Base-by-base conservation (phyloP, 2,888 invertebrate genomes). In the Liodrosophila aerea region DNA sequence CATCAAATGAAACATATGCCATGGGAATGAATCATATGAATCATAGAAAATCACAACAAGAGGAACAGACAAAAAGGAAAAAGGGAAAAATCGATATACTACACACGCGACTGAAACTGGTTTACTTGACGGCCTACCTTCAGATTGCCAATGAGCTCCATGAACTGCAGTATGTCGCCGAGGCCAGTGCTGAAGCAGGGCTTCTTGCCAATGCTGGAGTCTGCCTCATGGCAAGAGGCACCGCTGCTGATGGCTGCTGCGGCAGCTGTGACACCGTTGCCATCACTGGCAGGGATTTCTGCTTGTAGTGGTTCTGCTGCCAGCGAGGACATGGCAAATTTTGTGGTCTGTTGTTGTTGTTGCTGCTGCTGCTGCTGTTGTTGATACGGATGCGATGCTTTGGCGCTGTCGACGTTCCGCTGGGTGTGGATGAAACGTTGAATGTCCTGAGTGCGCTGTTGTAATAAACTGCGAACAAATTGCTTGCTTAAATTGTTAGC, bases 101-200 rank as follows among this genome's bases (percentile, higher is more conserved):
- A 41, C 72, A 74, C 64, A 16, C 47, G 62, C 62, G 57, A 13
- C 33, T 7, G 34, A 0, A 36, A n/a, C 7, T 8, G 7, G 11
- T 9, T 1, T 11, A 83, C n/a, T n/a, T n/a, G n/a, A n/a, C n/a
- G n/a, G n/a, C 84, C 87, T 87, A 94, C 95, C 92, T 95, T 95
- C 11, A 95, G 89, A 78, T 93, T 92, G 8, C 94, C 94, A 59
- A 94, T 92, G 59, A 94, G 89, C 87, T 94, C 93, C 88, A 95
- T 92, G 87, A 95, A 95, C 86, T 94, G 93, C 11, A 90, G 43
- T 50, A 90, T 90, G 59, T 89, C 89, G 27, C 82, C 83, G 2
- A 88, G 68, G 22, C 88, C 87, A 1, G 88, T 76, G 52, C 76
- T 89, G 60, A 89, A 89, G 64, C 89, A 89, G 8, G 89, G 74